Evolutionary conservation across 2,888 invertebrate genomes (phyloP), one percentile per base, ranked within the genome.

Genomic region (Rhyacophila evoluta): DNA sequence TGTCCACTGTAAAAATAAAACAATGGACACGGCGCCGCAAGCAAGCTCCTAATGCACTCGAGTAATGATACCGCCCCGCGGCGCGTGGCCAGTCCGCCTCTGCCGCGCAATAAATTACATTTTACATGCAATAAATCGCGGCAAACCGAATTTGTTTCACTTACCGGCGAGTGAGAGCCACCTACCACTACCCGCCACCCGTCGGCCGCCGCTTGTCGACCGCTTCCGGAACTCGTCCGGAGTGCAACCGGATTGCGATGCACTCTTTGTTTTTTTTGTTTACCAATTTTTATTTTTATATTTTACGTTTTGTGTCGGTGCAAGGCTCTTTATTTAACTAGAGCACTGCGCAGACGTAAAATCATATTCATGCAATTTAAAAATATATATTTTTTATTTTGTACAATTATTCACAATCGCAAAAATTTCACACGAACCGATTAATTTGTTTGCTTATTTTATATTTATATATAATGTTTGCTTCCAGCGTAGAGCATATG

Each of bases 121-220:
- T 80, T 78, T 81, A 81, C 81, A 81, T 81, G 81, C 82, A 79
- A 82, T 82, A 82, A 82, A 82, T 82, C 81, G 79, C 75, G 70
- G 76, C 76, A 77, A 79, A 81, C 80, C 82, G 81, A 82, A 82
- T 82, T 82, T 82, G 81, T 80, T 82, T 82, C 81, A 79, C 79
- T 82, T 82, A 79, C 74, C 29, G 72, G 36, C 55, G n/a, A 73
- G 25, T 70, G 69, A 39, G 68, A 41, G 41, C 74, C 37, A 27
- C 69, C 55, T 37, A 19, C 41, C 77, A 25, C 10, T 27, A 39
- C 75, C 72, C 75, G 27, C 73, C n/a, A 27, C 69, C 55, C 68
- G 28, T 36, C 77, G 37, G 5, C 37, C 69, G 78, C 72, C 75
- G 27, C 73, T 72, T 69, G 69, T 68, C 69, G 33, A 37, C 72